Conservation (phyloP, 2,113 vertebrate genomes). For the Cyanoramphus novaezelandiae region DNA sequence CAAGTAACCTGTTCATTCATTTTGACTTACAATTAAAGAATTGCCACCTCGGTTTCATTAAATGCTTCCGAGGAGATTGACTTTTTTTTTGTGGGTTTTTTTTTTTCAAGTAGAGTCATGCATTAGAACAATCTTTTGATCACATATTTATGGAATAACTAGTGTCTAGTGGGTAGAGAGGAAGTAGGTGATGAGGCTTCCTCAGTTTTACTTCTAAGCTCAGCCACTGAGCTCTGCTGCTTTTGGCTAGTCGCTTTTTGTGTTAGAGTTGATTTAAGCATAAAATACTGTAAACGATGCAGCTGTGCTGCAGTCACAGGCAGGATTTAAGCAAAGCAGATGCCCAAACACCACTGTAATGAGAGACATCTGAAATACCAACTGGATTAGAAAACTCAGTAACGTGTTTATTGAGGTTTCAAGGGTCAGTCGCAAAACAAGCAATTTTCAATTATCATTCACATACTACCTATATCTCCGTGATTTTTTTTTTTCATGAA, state of each 20-base stretch:
- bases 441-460: background rate
- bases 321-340: background rate
- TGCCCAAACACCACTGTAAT: background rate
- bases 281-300: background rate
- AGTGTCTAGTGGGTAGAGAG: background rate
- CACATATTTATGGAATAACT: background rate
- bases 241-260: background rate
- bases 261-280: background rate
- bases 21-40: conserved; percentile 43
- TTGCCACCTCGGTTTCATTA: background rate
- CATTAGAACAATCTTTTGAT: conserved; percentile 11
- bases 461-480: background rate
- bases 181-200: background rate
- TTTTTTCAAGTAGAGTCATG: background rate
- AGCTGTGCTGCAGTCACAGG: background rate
- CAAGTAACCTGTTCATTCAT: background rate
- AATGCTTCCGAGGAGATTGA: background rate
- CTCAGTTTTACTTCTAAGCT: background rate
- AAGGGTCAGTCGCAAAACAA: conserved; percentile 24
- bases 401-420: background rate
- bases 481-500: background rate
- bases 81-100: background rate
- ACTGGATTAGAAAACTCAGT: background rate
- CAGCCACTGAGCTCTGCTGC: background rate
- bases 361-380: background rate